These are phyloP conservation scores for Xiphias gladius DNA, from an alignment of 2,113 vertebrate genomes.

Conservation along the genomic window DNA sequence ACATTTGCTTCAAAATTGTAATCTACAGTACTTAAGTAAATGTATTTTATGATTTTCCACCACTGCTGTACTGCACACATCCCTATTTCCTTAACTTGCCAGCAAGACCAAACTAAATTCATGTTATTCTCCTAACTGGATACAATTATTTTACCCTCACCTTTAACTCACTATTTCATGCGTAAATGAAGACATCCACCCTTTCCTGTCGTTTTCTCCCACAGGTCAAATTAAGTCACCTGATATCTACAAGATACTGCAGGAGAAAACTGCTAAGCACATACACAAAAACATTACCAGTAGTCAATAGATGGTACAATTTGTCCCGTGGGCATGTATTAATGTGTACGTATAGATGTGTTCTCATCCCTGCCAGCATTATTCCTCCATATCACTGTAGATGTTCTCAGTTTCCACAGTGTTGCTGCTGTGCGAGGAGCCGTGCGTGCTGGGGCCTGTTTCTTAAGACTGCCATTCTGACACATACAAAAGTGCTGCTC, in stretches of 20 bases:
- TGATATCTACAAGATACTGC: conserved; percentile 40
- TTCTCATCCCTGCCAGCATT: conserved; percentile 50
- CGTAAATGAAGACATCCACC: conserved; percentile 2
- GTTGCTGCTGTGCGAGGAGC: conserved; percentile 57
- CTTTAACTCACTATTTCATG: neutral
- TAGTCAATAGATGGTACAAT: neutral
- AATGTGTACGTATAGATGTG: conserved; percentile 12
- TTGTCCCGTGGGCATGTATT: conserved; percentile 24
- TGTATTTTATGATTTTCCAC: neutral
- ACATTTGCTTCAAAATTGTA: neutral
- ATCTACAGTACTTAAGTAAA: too few species aligned
- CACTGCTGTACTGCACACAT: neutral
- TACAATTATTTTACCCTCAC: neutral
- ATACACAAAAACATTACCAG: conserved; percentile 3
- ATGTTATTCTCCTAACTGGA: neutral
- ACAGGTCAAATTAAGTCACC: conserved; percentile 32
- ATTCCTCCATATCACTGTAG: conserved; percentile 63
- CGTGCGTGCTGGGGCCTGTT: conserved; percentile 78
- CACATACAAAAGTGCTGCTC: conserved; percentile 81
- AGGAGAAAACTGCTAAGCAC: conserved; percentile 3
- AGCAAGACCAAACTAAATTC: conserved; percentile 7
- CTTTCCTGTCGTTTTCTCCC: conserved; percentile 16
- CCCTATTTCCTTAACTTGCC: neutral
- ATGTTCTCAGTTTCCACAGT: conserved; percentile 71
- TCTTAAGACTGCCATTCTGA: conserved; percentile 73